Base-by-base conservation (phyloP, 2,888 invertebrate species). In the Subacronicta megacephala region DNA sequence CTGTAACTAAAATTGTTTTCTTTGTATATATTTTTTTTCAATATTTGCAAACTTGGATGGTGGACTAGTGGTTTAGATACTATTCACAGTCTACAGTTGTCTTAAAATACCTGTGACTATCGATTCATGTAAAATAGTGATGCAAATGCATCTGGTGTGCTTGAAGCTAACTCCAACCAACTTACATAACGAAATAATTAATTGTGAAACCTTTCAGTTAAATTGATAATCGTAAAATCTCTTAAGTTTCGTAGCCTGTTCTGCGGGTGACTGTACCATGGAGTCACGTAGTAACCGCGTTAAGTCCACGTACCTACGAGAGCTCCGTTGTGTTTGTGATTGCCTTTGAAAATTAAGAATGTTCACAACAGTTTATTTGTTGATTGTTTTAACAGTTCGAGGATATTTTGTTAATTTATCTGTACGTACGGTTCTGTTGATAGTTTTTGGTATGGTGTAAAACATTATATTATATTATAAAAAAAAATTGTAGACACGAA, bases 291-390 rank as follows among this genome's bases (percentile, higher is more conserved):
- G 49, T 61, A 61, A 67, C 58, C n/a, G 44, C 53, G 55, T 75
- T 73, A 69, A 66, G 40, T 57, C 42, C 31, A 60, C 64, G 42
- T 63, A 60, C 38, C 41, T 31, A 49, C 73, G 41, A 54, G 52
- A 40, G 63, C n/a, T 42, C 18, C n/a, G 16, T 33, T 60, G 54
- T 56, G 12, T 31, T 31, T 58, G 37, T 62, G 54, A 68, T 66
- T 53, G 50, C 68, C 63, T 72, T 62, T 70, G 63, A 68, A 54
- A 63, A 72, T 72, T 57, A 68, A 68, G 54, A 68, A 52, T 49
- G 43, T 17, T 55, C 33, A n/a, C 35, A 2, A 37, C 44, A 66
- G 44, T 57, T 54, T 55, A 35, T 54, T 42, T 42, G 52, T 66
- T 46, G 49, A 49, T 31, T 63, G 64, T 65, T 63, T 9, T 46